Base-by-base conservation (phyloP, 2,797 vertebrate species). In the Falco novaeseelandiae region DNA sequence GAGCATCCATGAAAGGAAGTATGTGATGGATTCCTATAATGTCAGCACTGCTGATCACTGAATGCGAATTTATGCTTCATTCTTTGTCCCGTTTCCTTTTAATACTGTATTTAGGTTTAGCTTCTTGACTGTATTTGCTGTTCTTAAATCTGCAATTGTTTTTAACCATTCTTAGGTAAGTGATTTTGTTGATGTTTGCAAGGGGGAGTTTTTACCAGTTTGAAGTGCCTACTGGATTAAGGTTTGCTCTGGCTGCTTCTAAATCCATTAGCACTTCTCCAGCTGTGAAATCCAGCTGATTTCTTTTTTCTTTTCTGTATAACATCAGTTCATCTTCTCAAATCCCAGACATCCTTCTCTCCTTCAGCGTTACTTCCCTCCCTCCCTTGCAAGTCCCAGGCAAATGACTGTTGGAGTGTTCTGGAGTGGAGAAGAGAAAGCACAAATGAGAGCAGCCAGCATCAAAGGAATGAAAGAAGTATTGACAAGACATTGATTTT, bases 61-160 rank as follows among this genome's bases (percentile, higher is more conserved):
- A 61, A 67, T 48, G 36, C 84, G 69, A 61, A 67, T 88, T 62
- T 36, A 66, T 71, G 13, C 86, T 83, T 79, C 34, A 30, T 7
- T 94, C 95, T 96, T 66, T 81, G 59, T 71, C 46, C 20, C 6
- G 26, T 84, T 93, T 84, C 42, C 32, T 89, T 79, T 81, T 82
- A 88, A 78, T 48, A 44, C 21, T 65, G 13, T 44, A 7, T 84
- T 81, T 95, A 65, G 3, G 26, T 96, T 92, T 94, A 87, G 14
- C 66, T 89, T 86, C 69, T 73, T 77, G 34, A 55, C 25, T 90
- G 29, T 85, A 59, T 92, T 86, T 92, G 5, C 36, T 72, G 70
- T 26, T 34, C 54, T 55, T 76, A 82, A 74, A 57, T 46, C 19
- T 73, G 21, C 48, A 86, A 77, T 38, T 0, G 1, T 73, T 87